These are phyloP conservation scores for Montipora efflorescens DNA, from an alignment of 64 coral and sea anemone genomes.

Conservation along the genomic window DNA sequence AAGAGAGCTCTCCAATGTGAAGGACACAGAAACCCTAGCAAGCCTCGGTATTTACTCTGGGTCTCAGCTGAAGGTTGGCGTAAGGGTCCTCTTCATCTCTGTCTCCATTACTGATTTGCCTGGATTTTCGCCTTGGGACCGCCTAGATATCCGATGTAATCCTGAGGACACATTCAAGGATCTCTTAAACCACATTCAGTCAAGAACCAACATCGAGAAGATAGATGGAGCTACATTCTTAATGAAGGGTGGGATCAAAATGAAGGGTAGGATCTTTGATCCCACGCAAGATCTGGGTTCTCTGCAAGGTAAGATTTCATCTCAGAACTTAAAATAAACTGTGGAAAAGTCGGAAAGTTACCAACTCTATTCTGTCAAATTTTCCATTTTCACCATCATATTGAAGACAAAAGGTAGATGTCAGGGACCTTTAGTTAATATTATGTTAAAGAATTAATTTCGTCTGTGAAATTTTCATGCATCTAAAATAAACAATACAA, in stretches of 20 bases:
- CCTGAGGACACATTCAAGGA: slow-evolving; percentile 16
- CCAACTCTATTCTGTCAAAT: no score
- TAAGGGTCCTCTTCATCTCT: background rate
- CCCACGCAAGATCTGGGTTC: background rate
- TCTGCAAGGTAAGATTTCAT: slow-evolving; percentile 7
- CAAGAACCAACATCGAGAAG: background rate
- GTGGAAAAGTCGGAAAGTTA: no score
- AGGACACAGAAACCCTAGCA: background rate
- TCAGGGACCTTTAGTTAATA: no score
- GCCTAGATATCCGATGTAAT: no score
- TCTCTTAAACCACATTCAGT: background rate
- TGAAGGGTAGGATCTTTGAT: background rate
- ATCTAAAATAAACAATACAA: no score
- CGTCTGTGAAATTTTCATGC: no score
- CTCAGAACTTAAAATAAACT: no score
- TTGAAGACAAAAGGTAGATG: no score
- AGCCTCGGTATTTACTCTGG: slow-evolving; percentile 11
- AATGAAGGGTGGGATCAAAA: background rate
- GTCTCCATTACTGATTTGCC: no score
- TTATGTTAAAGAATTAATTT: no score
- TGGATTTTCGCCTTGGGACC: no score
- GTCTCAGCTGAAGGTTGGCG: background rate
- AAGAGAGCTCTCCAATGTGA: background rate
- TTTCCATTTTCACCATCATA: no score
- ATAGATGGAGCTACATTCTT: background rate